phyloP scores from a whole-genome alignment of 2,797 vertebrate genomes.

The Ctenosaura bakeri region DNA sequence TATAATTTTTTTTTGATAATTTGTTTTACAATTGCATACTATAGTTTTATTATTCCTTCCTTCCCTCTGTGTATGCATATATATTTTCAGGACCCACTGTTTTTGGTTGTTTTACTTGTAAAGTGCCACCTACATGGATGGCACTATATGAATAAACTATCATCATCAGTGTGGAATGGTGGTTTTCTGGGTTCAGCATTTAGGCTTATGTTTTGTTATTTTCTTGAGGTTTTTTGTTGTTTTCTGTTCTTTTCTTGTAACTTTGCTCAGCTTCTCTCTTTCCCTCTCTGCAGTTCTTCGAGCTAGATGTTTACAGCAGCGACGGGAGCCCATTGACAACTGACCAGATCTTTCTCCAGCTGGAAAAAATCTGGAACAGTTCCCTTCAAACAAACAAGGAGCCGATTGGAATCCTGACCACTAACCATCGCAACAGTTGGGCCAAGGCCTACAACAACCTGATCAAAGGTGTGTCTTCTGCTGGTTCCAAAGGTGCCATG shows the following conservation, averaged over 20 bases:
- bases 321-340: constrained; percentile 90
- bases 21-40: too few relatives aligned
- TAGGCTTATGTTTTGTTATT: too few relatives aligned
- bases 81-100: too few relatives aligned
- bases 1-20: too few relatives aligned
- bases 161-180: too few relatives aligned
- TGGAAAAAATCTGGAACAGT: constrained; percentile 99
- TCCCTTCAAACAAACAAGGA: constrained; percentile 98
- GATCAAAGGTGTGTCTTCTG: constrained; percentile 86
- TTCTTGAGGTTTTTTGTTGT: too few relatives aligned
- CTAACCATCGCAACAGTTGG: constrained; percentile 98
- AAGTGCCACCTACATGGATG: too few relatives aligned
- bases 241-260: not conserved
- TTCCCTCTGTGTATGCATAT: too few relatives aligned
- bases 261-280: not conserved
- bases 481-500: not conserved
- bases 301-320: constrained; percentile 95
- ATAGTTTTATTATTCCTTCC: too few relatives aligned
- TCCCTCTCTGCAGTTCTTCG: constrained; percentile 86
- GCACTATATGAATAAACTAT: too few relatives aligned
- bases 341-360: constrained; percentile 93
- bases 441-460: constrained; percentile 96
- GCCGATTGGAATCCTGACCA: constrained; percentile 95
- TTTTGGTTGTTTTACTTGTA: too few relatives aligned
- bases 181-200: too few relatives aligned